Conservation (phyloP, 92 coral and sea anemone species). For the Paramuricea clavata region DNA sequence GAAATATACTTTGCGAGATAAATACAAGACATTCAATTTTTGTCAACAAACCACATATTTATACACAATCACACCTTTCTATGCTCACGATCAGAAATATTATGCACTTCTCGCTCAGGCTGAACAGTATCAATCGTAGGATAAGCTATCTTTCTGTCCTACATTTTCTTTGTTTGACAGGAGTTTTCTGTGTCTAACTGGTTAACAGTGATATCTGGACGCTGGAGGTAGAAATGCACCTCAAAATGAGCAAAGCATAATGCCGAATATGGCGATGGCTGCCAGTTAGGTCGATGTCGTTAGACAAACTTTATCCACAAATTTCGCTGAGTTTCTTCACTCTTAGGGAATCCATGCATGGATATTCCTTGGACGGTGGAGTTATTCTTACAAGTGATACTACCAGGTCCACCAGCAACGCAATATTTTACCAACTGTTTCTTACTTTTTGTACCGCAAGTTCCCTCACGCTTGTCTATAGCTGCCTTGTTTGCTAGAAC, state of each 20-base stretch:
- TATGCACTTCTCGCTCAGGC: not conserved
- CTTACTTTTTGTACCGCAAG: not conserved
- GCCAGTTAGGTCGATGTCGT: constrained; percentile 32
- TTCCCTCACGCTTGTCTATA: not conserved
- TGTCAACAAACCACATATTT: no score
- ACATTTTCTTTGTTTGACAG: constrained; percentile 1
- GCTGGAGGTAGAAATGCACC: not conserved
- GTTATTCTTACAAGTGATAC: constrained; percentile 57
- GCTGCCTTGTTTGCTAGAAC: constrained; percentile 9
- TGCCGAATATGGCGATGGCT: constrained; percentile 38
- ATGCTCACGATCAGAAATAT: not conserved
- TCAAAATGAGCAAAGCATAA: constrained; percentile 64
- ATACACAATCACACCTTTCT: no score
- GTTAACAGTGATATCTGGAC: not conserved
- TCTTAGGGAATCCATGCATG: constrained; percentile 51
- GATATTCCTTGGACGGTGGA: constrained; percentile 38
- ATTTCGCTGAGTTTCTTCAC: constrained; percentile 2
- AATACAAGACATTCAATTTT: no score
- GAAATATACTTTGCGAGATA: no score
- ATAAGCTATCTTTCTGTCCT: not conserved
- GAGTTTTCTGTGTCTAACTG: not conserved
- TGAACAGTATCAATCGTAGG: not conserved
- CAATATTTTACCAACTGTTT: constrained; percentile 65
- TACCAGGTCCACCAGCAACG: constrained; percentile 69
- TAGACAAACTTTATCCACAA: constrained; percentile 47